phyloP scores from a whole-genome alignment of 2,113 vertebrate genomes.

The Oreochromis tanganicae region DNA sequence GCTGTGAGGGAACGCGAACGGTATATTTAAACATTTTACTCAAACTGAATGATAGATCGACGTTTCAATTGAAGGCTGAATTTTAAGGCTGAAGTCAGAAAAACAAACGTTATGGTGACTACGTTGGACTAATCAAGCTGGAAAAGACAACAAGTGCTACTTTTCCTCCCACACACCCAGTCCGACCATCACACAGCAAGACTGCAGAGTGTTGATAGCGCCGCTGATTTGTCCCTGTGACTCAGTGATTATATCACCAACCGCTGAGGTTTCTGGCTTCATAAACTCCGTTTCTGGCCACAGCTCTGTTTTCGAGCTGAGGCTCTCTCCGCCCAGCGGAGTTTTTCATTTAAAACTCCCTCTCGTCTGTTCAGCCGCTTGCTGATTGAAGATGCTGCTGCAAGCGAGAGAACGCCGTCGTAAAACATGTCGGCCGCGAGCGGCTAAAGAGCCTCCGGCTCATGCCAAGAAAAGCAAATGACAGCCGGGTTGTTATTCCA shows the following conservation, averaged over 20 bases:
- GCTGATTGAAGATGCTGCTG: conserved; percentile 43
- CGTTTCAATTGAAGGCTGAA: background rate
- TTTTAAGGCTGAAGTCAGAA: background rate
- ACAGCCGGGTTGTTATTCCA: conserved; percentile 28
- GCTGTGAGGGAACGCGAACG: background rate
- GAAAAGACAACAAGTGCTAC: background rate
- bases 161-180: background rate
- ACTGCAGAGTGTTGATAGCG: background rate
- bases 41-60: background rate
- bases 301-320: background rate
- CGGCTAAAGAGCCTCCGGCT: conserved; percentile 5
- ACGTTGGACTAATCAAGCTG: background rate
- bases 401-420: background rate
- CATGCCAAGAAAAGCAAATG: conserved; percentile 36
- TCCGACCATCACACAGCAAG: background rate
- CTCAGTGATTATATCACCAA: conserved; percentile 2
- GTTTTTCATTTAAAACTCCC: conserved; percentile 11
- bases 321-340: conserved; percentile 11
- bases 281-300: background rate
- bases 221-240: conserved; percentile 9
- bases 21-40: background rate
- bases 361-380: background rate
- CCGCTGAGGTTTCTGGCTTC: conserved; percentile 7
- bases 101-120: background rate
- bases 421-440: conserved; percentile 20